Conservation (phyloP, 2,888 invertebrate genomes). For the Scrobipalpa atriplicella region DNA sequence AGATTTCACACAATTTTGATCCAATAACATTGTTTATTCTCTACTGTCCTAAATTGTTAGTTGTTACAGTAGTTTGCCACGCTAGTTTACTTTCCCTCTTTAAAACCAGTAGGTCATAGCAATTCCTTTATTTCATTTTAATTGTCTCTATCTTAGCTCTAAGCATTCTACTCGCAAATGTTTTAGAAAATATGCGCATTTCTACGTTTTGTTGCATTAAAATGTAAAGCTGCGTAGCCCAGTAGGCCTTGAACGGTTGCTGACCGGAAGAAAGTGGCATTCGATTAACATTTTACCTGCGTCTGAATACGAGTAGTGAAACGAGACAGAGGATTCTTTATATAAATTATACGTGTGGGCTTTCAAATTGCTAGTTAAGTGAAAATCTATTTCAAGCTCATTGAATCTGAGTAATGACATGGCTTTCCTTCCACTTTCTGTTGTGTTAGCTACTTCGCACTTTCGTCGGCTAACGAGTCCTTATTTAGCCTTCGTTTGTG, state of each 20-base stretch:
- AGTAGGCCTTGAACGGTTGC: slow-evolving; percentile 46
- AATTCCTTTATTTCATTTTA: slow-evolving; percentile 14
- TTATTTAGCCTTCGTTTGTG: not conserved
- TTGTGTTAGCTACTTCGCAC: not conserved
- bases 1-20: slow-evolving; percentile 27
- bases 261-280: slow-evolving; percentile 57
- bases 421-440: slow-evolving; percentile 3
- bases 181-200: not conserved
- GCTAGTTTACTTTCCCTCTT: slow-evolving; percentile 26
- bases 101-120: slow-evolving; percentile 16
- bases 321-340: not conserved
- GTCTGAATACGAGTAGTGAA: slow-evolving; percentile 32
- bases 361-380: slow-evolving; percentile 2
- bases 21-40: slow-evolving; percentile 22
- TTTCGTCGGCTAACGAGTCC: not conserved
- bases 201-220: slow-evolving; percentile 11
- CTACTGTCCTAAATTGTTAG: not conserved
- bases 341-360: not conserved
- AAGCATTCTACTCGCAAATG: slow-evolving; percentile 1
- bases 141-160: not conserved
- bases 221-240: slow-evolving; percentile 17
- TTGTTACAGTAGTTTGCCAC: not conserved
- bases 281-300: slow-evolving; percentile 49
- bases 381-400: slow-evolving; percentile 16
- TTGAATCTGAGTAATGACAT: slow-evolving; percentile 14